These are phyloP conservation scores for Cyprinella venusta DNA, from an alignment of 2,797 vertebrate species.

Conservation along the genomic window DNA sequence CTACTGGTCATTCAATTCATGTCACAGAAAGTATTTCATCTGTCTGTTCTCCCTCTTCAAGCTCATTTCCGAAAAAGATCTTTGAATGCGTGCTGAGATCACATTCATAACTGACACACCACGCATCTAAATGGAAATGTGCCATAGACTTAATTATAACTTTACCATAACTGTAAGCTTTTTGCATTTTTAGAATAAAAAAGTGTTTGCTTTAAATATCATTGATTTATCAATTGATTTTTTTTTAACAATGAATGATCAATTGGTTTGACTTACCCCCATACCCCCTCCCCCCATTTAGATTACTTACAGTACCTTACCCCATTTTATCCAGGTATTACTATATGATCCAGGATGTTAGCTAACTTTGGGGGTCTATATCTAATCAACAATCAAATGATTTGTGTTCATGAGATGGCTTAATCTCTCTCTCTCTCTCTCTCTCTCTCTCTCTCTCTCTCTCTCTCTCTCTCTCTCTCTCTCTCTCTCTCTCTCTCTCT, in stretches of 20 bases:
- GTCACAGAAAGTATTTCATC: neutral
- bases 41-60: neutral
- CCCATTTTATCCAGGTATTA: neutral
- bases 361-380: neutral
- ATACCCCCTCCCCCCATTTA: too few species aligned
- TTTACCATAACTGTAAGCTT: neutral
- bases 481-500: slow-evolving; percentile 37
- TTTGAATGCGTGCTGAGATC: neutral
- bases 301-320: too few species aligned
- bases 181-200: neutral
- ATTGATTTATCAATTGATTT: too few species aligned
- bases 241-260: too few species aligned
- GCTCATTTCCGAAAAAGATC: neutral
- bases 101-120: neutral
- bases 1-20: slow-evolving; percentile 4
- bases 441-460: slow-evolving; percentile 54
- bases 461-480: slow-evolving; percentile 58
- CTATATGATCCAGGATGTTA: neutral
- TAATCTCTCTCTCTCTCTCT: slow-evolving; percentile 26
- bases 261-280: too few species aligned
- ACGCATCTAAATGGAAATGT: neutral
- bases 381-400: neutral
- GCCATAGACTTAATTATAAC: neutral
- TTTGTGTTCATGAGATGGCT: neutral
- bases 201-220: neutral